Base-by-base conservation (phyloP, 1,140 invertebrate genomes). In the Meloidogyne exigua region DNA sequence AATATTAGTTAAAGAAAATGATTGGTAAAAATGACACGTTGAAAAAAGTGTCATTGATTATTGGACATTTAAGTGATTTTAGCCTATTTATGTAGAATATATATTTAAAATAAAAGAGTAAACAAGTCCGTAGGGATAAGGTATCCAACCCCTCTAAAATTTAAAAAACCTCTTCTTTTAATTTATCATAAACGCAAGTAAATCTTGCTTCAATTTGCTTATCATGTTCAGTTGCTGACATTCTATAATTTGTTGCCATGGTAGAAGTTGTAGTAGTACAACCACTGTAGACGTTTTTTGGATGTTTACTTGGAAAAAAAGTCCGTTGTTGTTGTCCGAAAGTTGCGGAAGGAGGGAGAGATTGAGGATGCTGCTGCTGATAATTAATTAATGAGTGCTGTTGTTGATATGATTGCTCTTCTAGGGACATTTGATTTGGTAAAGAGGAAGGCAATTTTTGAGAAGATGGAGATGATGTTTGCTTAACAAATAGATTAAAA, bases 311-410 rank as follows among this genome's bases (percentile, higher is more conserved):
- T 57, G 49, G 18, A 57, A 57, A 57, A 57, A 57, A 57, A n/a
- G 49, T n/a, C 4, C 49, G 49, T 57, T 57, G 49, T 57, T 57
- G 49, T n/a, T 57, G 49, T 9, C 49, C 49, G n/a, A 57, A 57
- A n/a, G 49, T 57, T n/a, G 49, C 15, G 13, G 49, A 57, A n/a
- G 49, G 49, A 5, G 49, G 49, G 3, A 57, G 49, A n/a, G 49
- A 57, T n/a, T 57, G 49, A n/a, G 49, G 49, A 57, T 57, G 49
- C 49, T 57, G 49, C 49, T 57, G 49, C 49, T 57, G 49, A 57
- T 57, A 57, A 7, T 57, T 18, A 57, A 57, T n/a, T 57, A 12
- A 57, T n/a, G n/a, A 18, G 1, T 57, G 49, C n/a, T 57, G 49
- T n/a, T 57, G 49, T 57, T 57, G 49, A 57, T 57, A 57, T 57